Conservation (phyloP, 1,140 invertebrate genomes). For the Laupala kohalensis region DNA sequence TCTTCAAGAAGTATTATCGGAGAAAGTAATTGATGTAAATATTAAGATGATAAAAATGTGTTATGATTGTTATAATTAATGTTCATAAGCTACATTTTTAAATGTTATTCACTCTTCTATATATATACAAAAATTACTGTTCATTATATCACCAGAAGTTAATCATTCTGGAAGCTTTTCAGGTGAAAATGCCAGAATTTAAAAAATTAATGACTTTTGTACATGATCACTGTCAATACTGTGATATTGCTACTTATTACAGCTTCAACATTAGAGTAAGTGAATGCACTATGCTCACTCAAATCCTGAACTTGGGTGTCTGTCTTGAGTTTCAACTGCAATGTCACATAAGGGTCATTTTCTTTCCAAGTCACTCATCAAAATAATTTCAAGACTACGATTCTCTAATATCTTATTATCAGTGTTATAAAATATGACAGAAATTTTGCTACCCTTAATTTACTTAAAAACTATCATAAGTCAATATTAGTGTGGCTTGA, state of each 20-base stretch:
- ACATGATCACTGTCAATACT: background rate
- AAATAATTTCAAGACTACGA: background rate
- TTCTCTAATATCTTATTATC: background rate
- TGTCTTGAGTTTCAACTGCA: background rate
- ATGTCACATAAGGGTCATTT: background rate
- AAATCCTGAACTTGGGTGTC: background rate
- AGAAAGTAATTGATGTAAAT: background rate
- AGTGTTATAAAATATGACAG: background rate
- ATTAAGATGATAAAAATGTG: background rate
- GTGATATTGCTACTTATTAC: background rate
- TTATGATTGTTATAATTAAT: background rate
- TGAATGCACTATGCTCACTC: background rate
- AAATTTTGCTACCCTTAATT: background rate
- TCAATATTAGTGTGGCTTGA: background rate
- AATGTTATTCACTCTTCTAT: background rate
- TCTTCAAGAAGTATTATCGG: background rate
- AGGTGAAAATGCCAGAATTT: background rate
- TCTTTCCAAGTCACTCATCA: background rate
- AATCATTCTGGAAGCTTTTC: background rate
- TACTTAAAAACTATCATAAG: background rate
- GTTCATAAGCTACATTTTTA: background rate
- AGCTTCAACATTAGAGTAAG: background rate
- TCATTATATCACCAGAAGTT: background rate
- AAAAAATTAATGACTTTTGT: background rate
- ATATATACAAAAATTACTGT: background rate